These are phyloP conservation scores for Caiman crocodilus DNA, from an alignment of 2,797 vertebrate species.

Conservation along the genomic window DNA sequence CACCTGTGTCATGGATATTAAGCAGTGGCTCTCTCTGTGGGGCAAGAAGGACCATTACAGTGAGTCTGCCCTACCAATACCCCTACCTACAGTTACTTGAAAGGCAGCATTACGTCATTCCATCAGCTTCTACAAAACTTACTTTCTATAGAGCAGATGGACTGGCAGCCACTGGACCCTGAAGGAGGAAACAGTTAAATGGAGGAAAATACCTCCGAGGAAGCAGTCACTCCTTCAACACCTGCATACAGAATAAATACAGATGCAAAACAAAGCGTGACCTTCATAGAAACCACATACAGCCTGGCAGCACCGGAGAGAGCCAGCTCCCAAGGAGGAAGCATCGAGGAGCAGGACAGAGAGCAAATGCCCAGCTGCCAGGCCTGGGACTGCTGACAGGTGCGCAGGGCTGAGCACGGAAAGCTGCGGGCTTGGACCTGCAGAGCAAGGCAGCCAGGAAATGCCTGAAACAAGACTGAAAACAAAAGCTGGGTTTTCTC, in stretches of 20 bases:
- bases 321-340: neutral
- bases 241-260: neutral
- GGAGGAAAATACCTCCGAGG: neutral
- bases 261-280: neutral
- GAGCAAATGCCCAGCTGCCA: rapidly evolving
- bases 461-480: too few relatives aligned
- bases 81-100: neutral
- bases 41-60: conserved; percentile 9
- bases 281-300: rapidly evolving
- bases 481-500: neutral
- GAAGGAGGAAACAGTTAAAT: conserved; percentile 2
- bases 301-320: rapidly evolving
- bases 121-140: neutral
- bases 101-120: neutral
- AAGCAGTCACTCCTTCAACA: neutral
- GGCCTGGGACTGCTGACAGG: rapidly evolving
- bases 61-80: conserved; percentile 12
- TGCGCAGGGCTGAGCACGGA: rapidly evolving
- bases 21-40: neutral
- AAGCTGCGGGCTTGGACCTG: rapidly evolving
- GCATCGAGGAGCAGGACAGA: rapidly evolving
- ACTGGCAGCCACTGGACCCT: conserved; percentile 16
- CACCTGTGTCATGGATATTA: neutral
- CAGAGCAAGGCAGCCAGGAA: neutral
- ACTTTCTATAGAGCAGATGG: neutral